Evolutionary conservation across 2,888 invertebrate species (phyloP), one percentile per base, ranked within the genome.

Genomic region (Brachylomia viminalis): DNA sequence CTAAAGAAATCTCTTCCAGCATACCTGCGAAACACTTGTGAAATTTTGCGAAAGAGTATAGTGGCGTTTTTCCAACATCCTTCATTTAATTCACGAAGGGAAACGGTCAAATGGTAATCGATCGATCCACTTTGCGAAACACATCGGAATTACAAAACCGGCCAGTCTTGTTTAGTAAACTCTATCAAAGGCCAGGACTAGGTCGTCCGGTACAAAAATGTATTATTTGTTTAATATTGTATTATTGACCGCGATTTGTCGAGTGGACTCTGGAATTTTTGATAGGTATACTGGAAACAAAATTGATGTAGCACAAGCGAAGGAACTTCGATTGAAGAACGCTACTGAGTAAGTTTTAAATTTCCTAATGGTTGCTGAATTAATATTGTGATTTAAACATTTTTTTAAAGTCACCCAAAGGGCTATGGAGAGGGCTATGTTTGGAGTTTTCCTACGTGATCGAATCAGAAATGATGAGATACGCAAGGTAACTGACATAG

Each of bases 281-380:
- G 93, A 95, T 81, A 91, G 92, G 79, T 93, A 90, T 79, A 92
- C 90, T 78, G 95, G 94, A 33, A 91, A 92, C 66, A 91, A 92
- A 88, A 77, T 93, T 58, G 91, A 92, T n/a, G 83, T 87, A 6
- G 87, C 83, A 8, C 85, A 89, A 75, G 83, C 86, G 58, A 92
- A 91, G 73, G 91, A 92, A 65, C 79, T 91, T 10, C 83, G 83
- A 72, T 64, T 83, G 45, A 90, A 85, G 75, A 93, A 94, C 69
- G 88, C 89, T 47, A 90, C 91, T 13, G 89, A 86, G 94, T 94
- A 87, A 94, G 93, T 59, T 33, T 23, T 0, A 11, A 23, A 6
- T 59, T 33, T 33, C 10, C 6, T 11, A 23, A 33, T 33, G 11
- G 33, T 33, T 23, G 8, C 27, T 17, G 33, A 5, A 59, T 23